Conservation (phyloP, 1,140 invertebrate genomes). For the Cydia amplana region DNA sequence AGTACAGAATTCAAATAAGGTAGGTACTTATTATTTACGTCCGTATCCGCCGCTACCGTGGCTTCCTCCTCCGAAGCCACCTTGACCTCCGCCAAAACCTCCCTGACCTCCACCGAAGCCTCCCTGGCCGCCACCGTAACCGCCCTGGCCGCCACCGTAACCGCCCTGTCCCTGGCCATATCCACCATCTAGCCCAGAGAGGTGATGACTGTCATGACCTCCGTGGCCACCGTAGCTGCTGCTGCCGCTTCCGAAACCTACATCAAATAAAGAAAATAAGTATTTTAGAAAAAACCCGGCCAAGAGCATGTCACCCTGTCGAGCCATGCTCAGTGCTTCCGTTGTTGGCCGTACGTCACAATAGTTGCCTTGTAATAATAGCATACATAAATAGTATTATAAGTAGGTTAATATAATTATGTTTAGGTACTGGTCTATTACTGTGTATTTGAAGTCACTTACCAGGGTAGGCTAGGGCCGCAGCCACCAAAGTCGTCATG, state of each 20-base stretch:
- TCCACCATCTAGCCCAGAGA: neutral
- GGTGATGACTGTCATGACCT: constrained; percentile 18
- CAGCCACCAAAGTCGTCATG: constrained; percentile 44
- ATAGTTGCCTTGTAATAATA: no score
- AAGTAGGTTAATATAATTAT: no score
- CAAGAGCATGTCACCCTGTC: no score
- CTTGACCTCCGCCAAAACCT: neutral
- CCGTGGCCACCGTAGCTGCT: constrained; percentile 25
- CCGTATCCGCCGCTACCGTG: constrained; percentile 12
- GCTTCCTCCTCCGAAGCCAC: neutral
- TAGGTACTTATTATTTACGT: neutral
- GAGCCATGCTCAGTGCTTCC: no score
- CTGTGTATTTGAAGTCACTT: neutral
- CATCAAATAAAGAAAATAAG: neutral
- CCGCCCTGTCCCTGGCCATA: constrained; percentile 24
- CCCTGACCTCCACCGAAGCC: neutral
- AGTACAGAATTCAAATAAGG: neutral
- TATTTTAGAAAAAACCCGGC: no score
- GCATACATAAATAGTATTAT: no score
- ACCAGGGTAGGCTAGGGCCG: constrained; percentile 44
- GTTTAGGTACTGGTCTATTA: no score
- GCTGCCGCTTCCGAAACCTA: constrained; percentile 31
- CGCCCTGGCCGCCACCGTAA: neutral
- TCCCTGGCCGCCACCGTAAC: neutral
- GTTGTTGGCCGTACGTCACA: no score